Conservation (phyloP, 2,888 invertebrate genomes). For the Beris chalybata region DNA sequence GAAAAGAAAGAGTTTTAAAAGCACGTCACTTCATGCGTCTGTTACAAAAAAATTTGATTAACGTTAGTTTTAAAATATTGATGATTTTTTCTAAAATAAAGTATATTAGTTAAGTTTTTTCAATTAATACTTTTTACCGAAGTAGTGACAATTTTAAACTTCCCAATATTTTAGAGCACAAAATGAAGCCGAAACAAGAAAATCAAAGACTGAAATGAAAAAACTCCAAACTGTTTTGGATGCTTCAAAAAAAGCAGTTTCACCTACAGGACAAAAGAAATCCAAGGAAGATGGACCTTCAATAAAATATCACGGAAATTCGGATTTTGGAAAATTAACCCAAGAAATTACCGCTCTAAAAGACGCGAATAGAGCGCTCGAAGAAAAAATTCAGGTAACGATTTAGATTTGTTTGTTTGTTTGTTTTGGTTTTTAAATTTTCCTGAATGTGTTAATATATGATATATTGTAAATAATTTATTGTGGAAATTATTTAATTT, state of each 20-base stretch:
- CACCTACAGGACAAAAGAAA: conserved; percentile 48
- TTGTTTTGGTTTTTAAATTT: too few relatives aligned
- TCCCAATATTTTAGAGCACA: conserved; percentile 55
- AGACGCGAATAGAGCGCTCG: conserved; percentile 65
- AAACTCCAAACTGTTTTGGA: conserved; percentile 63
- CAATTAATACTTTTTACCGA: neutral
- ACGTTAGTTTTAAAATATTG: neutral
- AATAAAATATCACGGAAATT: conserved; percentile 1
- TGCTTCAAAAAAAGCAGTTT: conserved; percentile 46
- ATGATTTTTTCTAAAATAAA: neutral
- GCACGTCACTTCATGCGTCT: neutral
- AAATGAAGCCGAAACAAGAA: conserved; percentile 62
- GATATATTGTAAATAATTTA: too few relatives aligned
- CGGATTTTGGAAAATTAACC: conserved; percentile 48
- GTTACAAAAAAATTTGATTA: neutral
- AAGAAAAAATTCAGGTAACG: conserved; percentile 67
- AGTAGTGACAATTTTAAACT: neutral
- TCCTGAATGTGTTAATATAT: too few relatives aligned
- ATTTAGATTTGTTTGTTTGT: too few relatives aligned
- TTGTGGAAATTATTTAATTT: too few relatives aligned
- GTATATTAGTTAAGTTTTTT: neutral
- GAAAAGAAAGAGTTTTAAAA: too few relatives aligned
- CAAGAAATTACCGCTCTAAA: conserved; percentile 65
- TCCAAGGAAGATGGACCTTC: conserved; percentile 19
- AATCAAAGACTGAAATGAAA: conserved; percentile 63